phyloP scores from a whole-genome alignment of 64 coral and sea anemone genomes.

The Montipora cactus region DNA sequence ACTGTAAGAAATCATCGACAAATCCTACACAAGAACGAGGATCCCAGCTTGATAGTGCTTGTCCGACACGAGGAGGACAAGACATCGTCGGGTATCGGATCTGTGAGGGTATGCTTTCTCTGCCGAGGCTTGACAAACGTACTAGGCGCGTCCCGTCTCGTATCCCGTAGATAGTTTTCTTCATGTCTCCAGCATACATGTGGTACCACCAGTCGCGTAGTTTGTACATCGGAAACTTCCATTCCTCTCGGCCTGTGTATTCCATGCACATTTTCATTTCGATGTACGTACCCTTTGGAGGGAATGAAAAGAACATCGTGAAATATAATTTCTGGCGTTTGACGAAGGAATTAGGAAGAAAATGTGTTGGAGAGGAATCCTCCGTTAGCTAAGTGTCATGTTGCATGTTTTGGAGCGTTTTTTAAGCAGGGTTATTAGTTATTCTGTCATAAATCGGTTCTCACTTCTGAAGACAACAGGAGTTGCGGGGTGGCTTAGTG shows the following conservation, averaged over 20 bases:
- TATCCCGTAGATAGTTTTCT: slow-evolving; percentile 38
- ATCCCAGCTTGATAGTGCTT: slow-evolving; percentile 27
- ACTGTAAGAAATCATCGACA: slow-evolving; percentile 47
- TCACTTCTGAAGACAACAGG: too few species aligned
- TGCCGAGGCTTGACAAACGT: too few species aligned
- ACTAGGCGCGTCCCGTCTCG: background rate
- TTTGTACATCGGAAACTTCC: slow-evolving; percentile 44
- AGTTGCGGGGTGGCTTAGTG: too few species aligned
- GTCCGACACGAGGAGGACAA: background rate
- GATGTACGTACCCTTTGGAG: background rate
- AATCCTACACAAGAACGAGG: slow-evolving; percentile 25
- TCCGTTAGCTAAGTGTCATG: too few species aligned
- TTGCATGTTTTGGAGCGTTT: too few species aligned
- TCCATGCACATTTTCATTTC: background rate
- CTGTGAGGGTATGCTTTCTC: background rate
- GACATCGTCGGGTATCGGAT: slow-evolving; percentile 14
- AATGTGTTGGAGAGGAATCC: too few species aligned
- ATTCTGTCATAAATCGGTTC: too few species aligned
- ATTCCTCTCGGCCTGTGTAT: too few species aligned
- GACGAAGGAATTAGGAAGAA: too few species aligned
- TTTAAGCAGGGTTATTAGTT: too few species aligned
- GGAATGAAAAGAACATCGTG: background rate
- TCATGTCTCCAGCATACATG: slow-evolving; percentile 57
- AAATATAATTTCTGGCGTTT: background rate
- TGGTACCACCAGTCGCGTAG: slow-evolving; percentile 58